Base-by-base conservation (phyloP, 2,113 vertebrate species). In the Phoenicopterus ruber region DNA sequence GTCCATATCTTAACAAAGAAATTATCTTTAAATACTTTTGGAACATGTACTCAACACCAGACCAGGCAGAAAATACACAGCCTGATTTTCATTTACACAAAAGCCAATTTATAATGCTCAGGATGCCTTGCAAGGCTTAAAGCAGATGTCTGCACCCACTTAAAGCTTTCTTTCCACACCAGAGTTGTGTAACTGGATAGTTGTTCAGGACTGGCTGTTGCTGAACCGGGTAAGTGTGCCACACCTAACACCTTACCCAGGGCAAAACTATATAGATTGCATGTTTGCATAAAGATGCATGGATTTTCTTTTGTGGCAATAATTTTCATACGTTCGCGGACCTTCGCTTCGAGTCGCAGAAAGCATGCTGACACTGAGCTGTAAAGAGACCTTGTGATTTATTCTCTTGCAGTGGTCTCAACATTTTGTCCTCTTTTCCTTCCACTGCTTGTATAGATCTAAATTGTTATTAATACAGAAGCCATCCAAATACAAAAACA, bases 61-160 rank as follows among this genome's bases (percentile, higher is more conserved):
- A 52, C 18, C 52, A 52, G 34, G 40, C 69, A 78, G 72, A 91
- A 94, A 90, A 94, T 13, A 76, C 49, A 69, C 20, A 69, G 78
- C 40, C 62, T 93, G 70, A 93, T 91, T 90, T 94, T 91, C 57
- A 76, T 80, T 90, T 61, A 82, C 74, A 93, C 74, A 82, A 84
- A 93, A 85, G 82, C 62, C 81, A 72, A 85, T 79, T 79, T 90
- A 91, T 57, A 85, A 87, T 17, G 82, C 65, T 85, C 36, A 29
- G 61, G 91, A 89, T 87, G 82, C 78, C 66, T 73, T 76, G 58
- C 77, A 61, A 69, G 66, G 74, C 86, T 82, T 90, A 80, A 87
- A 91, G 66, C 70, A 93, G 77, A 79, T 80, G 89, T 96, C 94
- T 91, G 84, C 91, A 81, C 80, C 93, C 86, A 90, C 90, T 91